A percentile compares a stretch with the other conserved stretches of the same genome.
phyloP scores from a whole-genome alignment of 2,113 vertebrate species.

The Parus major region DNA sequence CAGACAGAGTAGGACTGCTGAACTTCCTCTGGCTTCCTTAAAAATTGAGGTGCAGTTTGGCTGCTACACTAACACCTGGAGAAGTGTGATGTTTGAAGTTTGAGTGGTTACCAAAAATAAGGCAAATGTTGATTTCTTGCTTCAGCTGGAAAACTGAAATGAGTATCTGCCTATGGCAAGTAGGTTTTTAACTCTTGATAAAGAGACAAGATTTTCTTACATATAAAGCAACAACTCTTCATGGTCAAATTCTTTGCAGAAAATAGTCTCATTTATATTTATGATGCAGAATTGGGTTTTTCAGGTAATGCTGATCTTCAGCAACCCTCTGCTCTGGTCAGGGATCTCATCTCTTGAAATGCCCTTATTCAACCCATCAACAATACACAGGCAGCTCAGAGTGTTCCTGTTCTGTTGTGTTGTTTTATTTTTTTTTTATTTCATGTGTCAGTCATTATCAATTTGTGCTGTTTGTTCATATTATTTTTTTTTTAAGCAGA shows the following conservation, averaged over 20 bases:
- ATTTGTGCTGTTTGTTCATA: not conserved
- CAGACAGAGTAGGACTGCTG: not conserved
- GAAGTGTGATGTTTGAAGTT: not conserved
- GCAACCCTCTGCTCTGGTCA: not conserved
- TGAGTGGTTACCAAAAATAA: not conserved
- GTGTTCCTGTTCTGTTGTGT: not conserved
- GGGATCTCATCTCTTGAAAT: not conserved
- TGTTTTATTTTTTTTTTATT: not conserved
- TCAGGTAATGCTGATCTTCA: not conserved
- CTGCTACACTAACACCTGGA: not conserved
- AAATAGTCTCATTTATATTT: not conserved
- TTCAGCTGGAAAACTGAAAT: not conserved
- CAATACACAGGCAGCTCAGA: not conserved
- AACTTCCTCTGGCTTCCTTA: not conserved
- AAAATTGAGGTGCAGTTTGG: not conserved
- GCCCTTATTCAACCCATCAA: not conserved
- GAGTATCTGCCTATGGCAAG: not conserved
- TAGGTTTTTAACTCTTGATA: not conserved
- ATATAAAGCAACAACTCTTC: not conserved
- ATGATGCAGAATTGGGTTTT: not conserved
- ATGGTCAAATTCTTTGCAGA: not conserved
- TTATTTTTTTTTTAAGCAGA: not conserved
- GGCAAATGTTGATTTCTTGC: not conserved
- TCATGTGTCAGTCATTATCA: not conserved
- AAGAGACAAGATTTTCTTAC: not conserved